Evolutionary conservation across 2,797 vertebrate genomes (phyloP), one percentile per base, ranked within the genome.

Genomic region (Lacerta agilis): DNA sequence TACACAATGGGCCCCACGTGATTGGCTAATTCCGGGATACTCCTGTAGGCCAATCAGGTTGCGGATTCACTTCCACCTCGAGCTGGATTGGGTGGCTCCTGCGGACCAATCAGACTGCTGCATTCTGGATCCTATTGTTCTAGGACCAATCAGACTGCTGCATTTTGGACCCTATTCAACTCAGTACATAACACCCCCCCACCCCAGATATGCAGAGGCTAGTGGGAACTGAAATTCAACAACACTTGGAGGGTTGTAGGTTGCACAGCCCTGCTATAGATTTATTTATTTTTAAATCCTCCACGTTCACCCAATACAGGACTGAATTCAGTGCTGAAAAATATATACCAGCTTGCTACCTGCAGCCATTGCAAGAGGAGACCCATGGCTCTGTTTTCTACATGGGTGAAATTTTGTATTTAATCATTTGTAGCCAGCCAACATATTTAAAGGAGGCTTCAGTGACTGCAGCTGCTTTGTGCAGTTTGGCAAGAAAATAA

Each of bases 381-480:
- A 85, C 85, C 80, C 88, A 82, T 91, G 91, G 90, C 64, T 45
- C 79, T 80, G 71, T 93, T 92, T n/a, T 82, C 87, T 92, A 76
- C 20, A 18, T 18, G 61, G 61, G 61, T 91, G 78, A 90, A 94
- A 94, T 95, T 92, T 92, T 90, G 78, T 89, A 88, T 91, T 95
- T 94, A 91, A 93, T 90, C 61, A 89, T 94, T 92, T 94, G 94
- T 83, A 93, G 72, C 27, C 49, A 67, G 85, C 80, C 90, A 93
- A 92, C 88, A 94, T 89, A 91, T 94, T 94, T 93, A 93, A 90
- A 90, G 93, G 90, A 93, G 71, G 73, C 93, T 94, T 94, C 91
- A 92, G 94, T 91, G 67, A 90, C 90, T 94, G 92, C 93, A 95
- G 94, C 91, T 96, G 93, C 88, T 94, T 79, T 78, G 90, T 94